phyloP scores from a whole-genome alignment of 2,797 vertebrate species.

The Pangasius mekongensis region DNA sequence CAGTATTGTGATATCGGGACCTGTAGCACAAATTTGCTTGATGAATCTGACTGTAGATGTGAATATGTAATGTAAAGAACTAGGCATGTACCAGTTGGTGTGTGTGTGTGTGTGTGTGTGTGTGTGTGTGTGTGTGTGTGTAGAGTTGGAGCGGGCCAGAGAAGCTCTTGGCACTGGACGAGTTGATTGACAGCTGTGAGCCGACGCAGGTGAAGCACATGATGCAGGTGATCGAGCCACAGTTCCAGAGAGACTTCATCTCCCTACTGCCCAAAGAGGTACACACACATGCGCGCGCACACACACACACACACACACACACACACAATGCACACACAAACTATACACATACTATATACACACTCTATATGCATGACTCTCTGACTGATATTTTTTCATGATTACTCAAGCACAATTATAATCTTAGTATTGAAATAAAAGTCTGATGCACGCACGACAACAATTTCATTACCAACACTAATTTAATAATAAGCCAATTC shows the following conservation, averaged over 20 bases:
- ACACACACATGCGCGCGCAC: conserved; percentile 29
- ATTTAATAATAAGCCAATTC: neutral
- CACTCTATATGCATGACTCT: neutral
- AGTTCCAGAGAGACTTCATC: conserved; percentile 99
- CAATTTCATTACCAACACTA: neutral
- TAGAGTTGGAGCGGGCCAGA: conserved; percentile 99
- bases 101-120: neutral
- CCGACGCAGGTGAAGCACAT: conserved; percentile 99
- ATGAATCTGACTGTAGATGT: neutral
- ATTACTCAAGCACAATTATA: neutral
- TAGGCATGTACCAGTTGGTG: neutral
- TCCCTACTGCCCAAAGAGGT: conserved; percentile 99
- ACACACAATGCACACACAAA: neutral
- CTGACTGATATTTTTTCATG: too few species aligned
- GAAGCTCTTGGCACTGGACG: conserved; percentile 98
- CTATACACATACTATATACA: conserved; percentile 71
- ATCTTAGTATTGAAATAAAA: neutral
- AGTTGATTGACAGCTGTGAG: conserved; percentile 98
- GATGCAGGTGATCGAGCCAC: conserved; percentile 99
- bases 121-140: conserved; percentile 55
- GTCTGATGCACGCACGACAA: neutral
- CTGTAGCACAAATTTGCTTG: neutral
- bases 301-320: neutral
- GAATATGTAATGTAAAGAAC: neutral
- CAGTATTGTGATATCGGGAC: too few species aligned